These are phyloP conservation scores for Pogonophryne albipinna DNA, from an alignment of 2,797 vertebrate genomes.

Conservation along the genomic window DNA sequence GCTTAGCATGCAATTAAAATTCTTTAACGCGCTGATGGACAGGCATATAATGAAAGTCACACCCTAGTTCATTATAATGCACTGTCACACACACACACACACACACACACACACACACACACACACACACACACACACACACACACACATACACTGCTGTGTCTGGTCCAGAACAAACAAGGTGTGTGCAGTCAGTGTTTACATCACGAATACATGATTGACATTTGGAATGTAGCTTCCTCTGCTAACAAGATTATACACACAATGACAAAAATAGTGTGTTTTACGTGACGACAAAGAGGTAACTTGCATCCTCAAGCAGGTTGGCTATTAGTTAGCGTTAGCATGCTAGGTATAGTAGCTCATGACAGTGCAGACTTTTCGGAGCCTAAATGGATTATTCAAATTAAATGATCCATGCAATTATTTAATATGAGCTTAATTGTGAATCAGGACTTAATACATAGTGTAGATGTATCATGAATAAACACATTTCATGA, in stretches of 20 bases:
- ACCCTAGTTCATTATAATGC: slow-evolving; percentile 38
- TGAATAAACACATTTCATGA: too few relatives aligned
- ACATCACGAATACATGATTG: slow-evolving; percentile 59
- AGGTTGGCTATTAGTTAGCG: too few relatives aligned
- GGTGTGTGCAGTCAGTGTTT: slow-evolving; percentile 58
- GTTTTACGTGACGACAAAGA: neutral
- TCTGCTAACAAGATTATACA: slow-evolving; percentile 23
- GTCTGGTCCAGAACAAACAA: slow-evolving; percentile 43
- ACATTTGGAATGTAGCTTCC: slow-evolving; percentile 50
- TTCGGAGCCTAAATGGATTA: too few relatives aligned
- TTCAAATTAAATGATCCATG: too few relatives aligned
- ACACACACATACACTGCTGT: slow-evolving; percentile 38
- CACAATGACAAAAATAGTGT: neutral
- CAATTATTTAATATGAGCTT: too few relatives aligned
- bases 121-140: slow-evolving; percentile 35
- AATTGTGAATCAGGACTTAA: too few relatives aligned
- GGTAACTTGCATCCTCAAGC: slow-evolving; percentile 1
- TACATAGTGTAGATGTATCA: too few relatives aligned
- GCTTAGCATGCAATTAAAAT: slow-evolving; percentile 37
- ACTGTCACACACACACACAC: slow-evolving; percentile 37
- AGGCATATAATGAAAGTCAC: slow-evolving; percentile 34
- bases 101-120: slow-evolving; percentile 44
- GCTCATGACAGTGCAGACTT: too few relatives aligned
- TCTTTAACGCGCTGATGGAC: slow-evolving; percentile 27
- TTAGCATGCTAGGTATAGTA: too few relatives aligned